These are phyloP conservation scores for Terrapene triunguis DNA, from an alignment of 2,113 vertebrate genomes.

Conservation along the genomic window DNA sequence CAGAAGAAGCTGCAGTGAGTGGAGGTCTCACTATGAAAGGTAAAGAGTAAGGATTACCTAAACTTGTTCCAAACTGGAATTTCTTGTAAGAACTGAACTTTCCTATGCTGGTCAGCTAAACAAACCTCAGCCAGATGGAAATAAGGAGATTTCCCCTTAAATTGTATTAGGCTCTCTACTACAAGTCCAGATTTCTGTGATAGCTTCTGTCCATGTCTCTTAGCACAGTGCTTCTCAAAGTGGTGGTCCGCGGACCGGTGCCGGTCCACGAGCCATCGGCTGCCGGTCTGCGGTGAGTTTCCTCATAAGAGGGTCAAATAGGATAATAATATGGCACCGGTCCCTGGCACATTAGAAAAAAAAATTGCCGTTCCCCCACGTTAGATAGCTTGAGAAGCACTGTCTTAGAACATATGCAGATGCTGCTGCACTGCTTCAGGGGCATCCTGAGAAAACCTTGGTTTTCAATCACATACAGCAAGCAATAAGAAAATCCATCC, in stretches of 20 bases:
- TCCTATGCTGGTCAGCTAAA: background rate
- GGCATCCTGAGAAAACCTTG: background rate
- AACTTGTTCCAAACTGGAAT: background rate
- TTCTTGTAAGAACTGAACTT: background rate
- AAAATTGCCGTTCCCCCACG: too few species aligned
- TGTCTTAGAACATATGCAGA: background rate
- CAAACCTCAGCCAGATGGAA: rapidly evolving
- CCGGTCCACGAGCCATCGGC: too few species aligned
- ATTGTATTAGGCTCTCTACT: background rate
- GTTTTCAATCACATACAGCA: background rate
- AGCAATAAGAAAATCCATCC: background rate
- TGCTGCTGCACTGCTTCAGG: background rate
- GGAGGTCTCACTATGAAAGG: too few species aligned
- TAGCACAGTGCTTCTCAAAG: background rate
- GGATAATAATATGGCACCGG: too few species aligned
- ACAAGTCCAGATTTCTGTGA: background rate
- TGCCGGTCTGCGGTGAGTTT: too few species aligned
- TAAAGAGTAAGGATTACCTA: background rate
- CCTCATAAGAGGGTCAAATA: too few species aligned
- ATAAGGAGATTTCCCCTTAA: background rate
- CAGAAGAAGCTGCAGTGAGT: background rate
- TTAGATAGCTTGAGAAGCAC: too few species aligned
- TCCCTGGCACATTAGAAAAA: too few species aligned
- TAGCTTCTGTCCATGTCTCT: background rate
- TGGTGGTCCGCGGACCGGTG: too few species aligned